Base-by-base conservation (phyloP, 2,797 vertebrate species). In the Mormyrus proboscirostris region DNA sequence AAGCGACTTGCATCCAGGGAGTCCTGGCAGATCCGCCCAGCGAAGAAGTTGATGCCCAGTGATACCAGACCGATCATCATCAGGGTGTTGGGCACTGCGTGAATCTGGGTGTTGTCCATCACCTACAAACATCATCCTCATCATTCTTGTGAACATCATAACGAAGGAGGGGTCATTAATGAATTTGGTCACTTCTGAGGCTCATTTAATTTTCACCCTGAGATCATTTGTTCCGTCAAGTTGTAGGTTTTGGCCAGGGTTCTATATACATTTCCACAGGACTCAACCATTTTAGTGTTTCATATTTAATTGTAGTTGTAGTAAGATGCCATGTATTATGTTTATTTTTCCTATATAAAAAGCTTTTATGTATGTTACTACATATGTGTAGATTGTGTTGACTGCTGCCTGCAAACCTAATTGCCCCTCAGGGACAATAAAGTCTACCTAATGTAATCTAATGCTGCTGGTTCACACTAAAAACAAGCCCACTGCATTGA, bases 91-190 rank as follows among this genome's bases (percentile, higher is more conserved):
- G 99, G 99, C 90, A 99, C 97, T 91, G 97, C 93, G 47, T 99
- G 98, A 95, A 99, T 99, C 95, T 99, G 98, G 3, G 96, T 93
- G 92, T 97, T 98, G 91, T 98, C 95, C 99, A 99, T 99, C 94
- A 99, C 96, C 96, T 96, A 65, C 4, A 90, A 19, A 90, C 44
- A 69, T 44, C 49, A 55, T 33, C 50, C 25, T 53, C 25, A 53
- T 86, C 57, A 88, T 49, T 65, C 33, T 65, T 47, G 59, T 25
- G 14, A 65, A 9, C 29, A 38, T 51, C 22, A 84, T 29, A 8
- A 25, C 8, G 22, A n/a, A 6, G 57, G 38, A 16, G 4, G 73
- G 79, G 38, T 49, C 16, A 49, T 49, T 83, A 44, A 83, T n/a
- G n/a, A 51, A 85, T 51, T 12, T 47, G 44, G 44, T 50, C 4